Conservation (phyloP, 2,797 vertebrate species). For the Hephaestus fuliginosus region DNA sequence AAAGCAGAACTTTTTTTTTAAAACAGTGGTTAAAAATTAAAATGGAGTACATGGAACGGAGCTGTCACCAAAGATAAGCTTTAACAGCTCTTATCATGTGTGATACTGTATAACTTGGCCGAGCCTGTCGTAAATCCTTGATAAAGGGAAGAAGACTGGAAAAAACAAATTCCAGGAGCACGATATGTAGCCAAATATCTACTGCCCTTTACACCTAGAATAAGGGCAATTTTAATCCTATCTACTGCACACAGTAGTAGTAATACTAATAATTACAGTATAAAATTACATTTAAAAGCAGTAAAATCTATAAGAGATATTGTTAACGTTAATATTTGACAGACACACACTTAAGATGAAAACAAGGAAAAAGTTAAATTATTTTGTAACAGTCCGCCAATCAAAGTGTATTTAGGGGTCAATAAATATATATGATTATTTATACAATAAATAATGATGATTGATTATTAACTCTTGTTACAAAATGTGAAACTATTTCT, state of each 20-base stretch:
- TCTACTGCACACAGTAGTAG: too few species aligned
- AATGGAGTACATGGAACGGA: slow-evolving; percentile 42
- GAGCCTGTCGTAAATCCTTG: neutral
- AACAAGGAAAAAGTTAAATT: neutral
- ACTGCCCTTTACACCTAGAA: neutral
- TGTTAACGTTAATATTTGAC: neutral
- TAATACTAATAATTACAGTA: too few species aligned
- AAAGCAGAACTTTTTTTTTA: neutral
- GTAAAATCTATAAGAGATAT: neutral
- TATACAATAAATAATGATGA: too few species aligned
- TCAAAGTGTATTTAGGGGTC: neutral
- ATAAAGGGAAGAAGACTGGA: slow-evolving; percentile 11
- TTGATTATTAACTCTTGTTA: neutral
- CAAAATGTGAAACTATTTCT: neutral
- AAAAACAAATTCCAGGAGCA: slow-evolving; percentile 8
- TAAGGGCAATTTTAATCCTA: neutral
- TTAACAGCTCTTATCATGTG: slow-evolving; percentile 52
- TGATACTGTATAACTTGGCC: slow-evolving; percentile 29
- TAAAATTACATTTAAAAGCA: too few species aligned
- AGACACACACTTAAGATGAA: too few species aligned
- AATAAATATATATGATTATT: neutral
- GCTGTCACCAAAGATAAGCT: slow-evolving; percentile 67
- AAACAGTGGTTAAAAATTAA: slow-evolving; percentile 61
- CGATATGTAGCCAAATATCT: neutral
- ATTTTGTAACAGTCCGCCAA: neutral